phyloP scores from a whole-genome alignment of 2,888 invertebrate species.

The Fabriciana adippe region DNA sequence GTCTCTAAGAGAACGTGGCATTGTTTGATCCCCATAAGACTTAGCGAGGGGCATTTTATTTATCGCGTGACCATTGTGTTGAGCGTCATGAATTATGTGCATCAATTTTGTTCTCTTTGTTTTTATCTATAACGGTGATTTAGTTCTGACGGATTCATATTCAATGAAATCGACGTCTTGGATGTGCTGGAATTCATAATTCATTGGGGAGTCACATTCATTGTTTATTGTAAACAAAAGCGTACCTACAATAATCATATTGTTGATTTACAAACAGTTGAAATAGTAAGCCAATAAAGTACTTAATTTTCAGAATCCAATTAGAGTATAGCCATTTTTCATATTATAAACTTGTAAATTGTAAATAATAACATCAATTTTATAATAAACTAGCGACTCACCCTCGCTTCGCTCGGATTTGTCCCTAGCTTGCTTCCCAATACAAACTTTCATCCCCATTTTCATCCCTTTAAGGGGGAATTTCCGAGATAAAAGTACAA shows the following conservation, averaged over 20 bases:
- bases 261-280: neutral
- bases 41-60: constrained; percentile 50
- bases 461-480: too few species aligned
- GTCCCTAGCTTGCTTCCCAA: too few species aligned
- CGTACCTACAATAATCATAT: neutral
- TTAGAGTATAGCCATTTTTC: too few species aligned
- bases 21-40: constrained; percentile 62
- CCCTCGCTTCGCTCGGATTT: too few species aligned
- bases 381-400: too few species aligned
- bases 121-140: constrained; percentile 59
- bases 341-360: too few species aligned
- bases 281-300: too few species aligned
- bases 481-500: too few species aligned
- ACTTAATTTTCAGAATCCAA: too few species aligned
- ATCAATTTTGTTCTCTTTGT: constrained; percentile 64
- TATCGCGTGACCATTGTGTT: constrained; percentile 49
- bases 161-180: constrained; percentile 43
- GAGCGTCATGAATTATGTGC: constrained; percentile 72
- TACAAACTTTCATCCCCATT: too few species aligned
- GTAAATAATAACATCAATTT: too few species aligned
- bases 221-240: constrained; percentile 32
- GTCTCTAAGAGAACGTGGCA: constrained; percentile 59
- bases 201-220: constrained; percentile 30
- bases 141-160: constrained; percentile 51
- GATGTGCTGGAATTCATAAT: constrained; percentile 38